Base-by-base conservation (phyloP, 2,888 invertebrate genomes). In the Lasioglossum villosulum region DNA sequence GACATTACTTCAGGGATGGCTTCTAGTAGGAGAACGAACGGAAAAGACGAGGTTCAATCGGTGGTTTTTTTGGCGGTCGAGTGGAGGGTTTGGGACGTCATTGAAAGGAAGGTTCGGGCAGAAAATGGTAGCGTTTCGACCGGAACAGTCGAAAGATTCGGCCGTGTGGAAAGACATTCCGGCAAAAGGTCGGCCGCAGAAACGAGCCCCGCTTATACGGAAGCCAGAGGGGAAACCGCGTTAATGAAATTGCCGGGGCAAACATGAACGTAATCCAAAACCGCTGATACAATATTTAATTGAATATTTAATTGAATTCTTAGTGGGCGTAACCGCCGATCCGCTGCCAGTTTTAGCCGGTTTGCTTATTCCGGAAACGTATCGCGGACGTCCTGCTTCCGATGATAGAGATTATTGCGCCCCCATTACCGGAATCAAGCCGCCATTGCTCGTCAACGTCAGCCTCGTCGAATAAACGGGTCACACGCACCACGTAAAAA, bases 221-320 rank as follows among this genome's bases (percentile, higher is more conserved):
- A 80, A 82, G 78, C 86, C 84, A 76, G 81, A 63, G 72, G 82
- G 88, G 84, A 85, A 86, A 85, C 74, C 75, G 88, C 87, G 88
- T 91, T 92, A 92, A 92, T 92, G 92, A 91, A 91, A 90, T 92
- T 91, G 89, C 89, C 78, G 80, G 84, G 75, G 84, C 86, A 89
- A 90, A 88, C 87, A 89, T 63, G 82, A 82, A 81, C 87, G 86
- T 86, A 90, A 89, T 88, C 88, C 86, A 87, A 91, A 89, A 90
- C 89, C 88, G 88, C 91, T 92, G 91, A 93, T 93, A 91, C 91
- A 93, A 92, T 93, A 93, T 93, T 93, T 92, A 93, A 91, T 91
- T 90, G 91, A 93, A 93, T 93, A 93, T 93, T 93, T 92, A 93
- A 91, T 91, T 91, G 91, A 93, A 93, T 93, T 93, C 92, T 93